Conservation (phyloP, 2,888 invertebrate genomes). For the Metacarcinus magister region DNA sequence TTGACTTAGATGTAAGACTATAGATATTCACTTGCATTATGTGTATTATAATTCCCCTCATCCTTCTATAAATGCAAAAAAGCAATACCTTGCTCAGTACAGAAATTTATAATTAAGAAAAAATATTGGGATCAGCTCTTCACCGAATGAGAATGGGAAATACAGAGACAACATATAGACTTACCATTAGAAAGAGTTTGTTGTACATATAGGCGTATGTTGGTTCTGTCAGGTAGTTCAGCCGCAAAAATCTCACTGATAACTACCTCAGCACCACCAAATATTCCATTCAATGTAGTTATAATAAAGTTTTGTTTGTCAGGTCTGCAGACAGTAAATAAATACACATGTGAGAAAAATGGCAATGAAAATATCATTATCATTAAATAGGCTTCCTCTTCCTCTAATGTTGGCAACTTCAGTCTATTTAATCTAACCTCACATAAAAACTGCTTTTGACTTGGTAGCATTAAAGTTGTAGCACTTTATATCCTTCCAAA, state of each 20-base stretch:
- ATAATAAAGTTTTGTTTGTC: constrained; percentile 90
- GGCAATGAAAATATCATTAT: too few relatives aligned
- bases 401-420: too few relatives aligned
- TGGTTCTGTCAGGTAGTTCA: constrained; percentile 87
- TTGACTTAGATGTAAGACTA: not conserved
- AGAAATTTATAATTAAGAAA: too few relatives aligned
- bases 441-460: too few relatives aligned
- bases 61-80: too few relatives aligned
- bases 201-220: constrained; percentile 90
- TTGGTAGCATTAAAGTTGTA: too few relatives aligned
- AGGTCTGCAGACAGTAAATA: constrained; percentile 85
- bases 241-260: constrained; percentile 75
- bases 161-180: not conserved
- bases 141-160: not conserved
- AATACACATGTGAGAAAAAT: not conserved
- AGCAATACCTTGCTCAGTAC: too few relatives aligned
- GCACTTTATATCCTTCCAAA: too few relatives aligned
- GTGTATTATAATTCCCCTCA: not conserved
- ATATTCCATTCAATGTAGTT: constrained; percentile 87
- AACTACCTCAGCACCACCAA: constrained; percentile 85
- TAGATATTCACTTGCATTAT: not conserved
- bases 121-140: too few relatives aligned
- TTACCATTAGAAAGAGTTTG: constrained; percentile 88
- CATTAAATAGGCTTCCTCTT: too few relatives aligned
- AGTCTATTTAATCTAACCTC: too few relatives aligned